Percentiles rank a stretch among this genome's conserved stretches.
Evolutionary conservation across 2,888 invertebrate genomes (phyloP).

Genomic region (Venusia cambrica): DNA sequence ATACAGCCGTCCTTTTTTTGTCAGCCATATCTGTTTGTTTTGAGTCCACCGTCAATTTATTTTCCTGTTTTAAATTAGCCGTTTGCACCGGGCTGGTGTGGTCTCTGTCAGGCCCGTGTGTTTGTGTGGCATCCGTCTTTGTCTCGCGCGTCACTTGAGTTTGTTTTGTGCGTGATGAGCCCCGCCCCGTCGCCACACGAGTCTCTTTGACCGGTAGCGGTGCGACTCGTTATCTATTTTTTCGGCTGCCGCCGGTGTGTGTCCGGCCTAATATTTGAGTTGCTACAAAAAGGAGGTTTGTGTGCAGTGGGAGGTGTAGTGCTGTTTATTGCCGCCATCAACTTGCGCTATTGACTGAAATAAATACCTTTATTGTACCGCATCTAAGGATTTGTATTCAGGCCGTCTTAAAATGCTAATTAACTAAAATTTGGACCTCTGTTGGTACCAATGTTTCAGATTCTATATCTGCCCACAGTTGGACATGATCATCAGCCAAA

Average conservation of each 20-base stretch:
- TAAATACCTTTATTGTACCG: too few relatives aligned
- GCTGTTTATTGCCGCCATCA: slow-evolving; percentile 51
- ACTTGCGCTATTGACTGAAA: slow-evolving; percentile 5
- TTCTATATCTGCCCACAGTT: too few relatives aligned
- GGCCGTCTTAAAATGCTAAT: too few relatives aligned
- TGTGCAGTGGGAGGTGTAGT: slow-evolving; percentile 59
- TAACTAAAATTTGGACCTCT: too few relatives aligned
- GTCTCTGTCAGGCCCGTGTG: slow-evolving; percentile 39
- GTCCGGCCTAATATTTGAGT: slow-evolving; percentile 74
- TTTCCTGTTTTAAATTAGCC: slow-evolving; percentile 75
- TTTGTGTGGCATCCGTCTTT: slow-evolving; percentile 39
- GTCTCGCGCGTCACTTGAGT: slow-evolving; percentile 62
- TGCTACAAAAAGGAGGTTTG: slow-evolving; percentile 66
- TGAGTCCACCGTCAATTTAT: slow-evolving; percentile 77
- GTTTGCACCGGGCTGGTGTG: slow-evolving; percentile 59
- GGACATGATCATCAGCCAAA: too few relatives aligned
- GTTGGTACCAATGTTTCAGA: too few relatives aligned
- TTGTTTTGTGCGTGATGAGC: slow-evolving; percentile 79
- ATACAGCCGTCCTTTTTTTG: slow-evolving; percentile 72
- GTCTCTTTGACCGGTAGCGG: slow-evolving; percentile 75
- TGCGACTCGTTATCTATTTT: slow-evolving; percentile 72
- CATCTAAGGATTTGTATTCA: too few relatives aligned
- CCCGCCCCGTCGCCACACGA: slow-evolving; percentile 71
- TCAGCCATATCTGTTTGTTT: slow-evolving; percentile 79
- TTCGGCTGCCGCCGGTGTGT: slow-evolving; percentile 63